phyloP scores from a whole-genome alignment of 2,113 vertebrate genomes.

The Platysteira castanea region DNA sequence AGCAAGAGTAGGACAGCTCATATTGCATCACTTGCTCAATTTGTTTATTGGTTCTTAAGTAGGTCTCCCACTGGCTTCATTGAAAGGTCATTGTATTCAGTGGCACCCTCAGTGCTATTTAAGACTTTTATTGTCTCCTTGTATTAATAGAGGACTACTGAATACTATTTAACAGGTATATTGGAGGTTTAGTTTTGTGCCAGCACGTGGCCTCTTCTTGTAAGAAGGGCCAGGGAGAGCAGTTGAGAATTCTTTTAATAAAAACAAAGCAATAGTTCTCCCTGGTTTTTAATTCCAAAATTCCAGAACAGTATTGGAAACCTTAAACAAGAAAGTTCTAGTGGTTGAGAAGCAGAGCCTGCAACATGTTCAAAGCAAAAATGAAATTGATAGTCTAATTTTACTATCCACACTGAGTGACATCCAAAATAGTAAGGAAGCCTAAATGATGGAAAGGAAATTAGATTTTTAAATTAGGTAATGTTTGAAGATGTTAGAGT shows the following conservation, averaged over 20 bases:
- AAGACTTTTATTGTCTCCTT: not conserved
- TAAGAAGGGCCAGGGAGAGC: not conserved
- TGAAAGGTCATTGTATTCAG: not conserved
- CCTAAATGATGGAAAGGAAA: constrained; percentile 25
- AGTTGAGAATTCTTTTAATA: not conserved
- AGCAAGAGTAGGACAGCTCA: not conserved
- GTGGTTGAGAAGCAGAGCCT: not conserved
- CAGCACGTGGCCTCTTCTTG: not conserved
- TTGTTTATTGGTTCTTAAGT: not conserved
- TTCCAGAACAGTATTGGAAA: not conserved
- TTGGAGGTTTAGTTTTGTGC: not conserved
- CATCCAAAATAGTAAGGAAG: not conserved
- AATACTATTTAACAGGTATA: not conserved
- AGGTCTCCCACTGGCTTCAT: not conserved
- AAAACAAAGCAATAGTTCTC: not conserved
- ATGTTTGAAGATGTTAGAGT: constrained; percentile 33
- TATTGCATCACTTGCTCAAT: not conserved
- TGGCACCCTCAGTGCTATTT: not conserved
- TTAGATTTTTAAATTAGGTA: constrained; percentile 45
- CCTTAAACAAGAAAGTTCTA: not conserved
- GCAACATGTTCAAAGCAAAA: not conserved
- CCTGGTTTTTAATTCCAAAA: not conserved
- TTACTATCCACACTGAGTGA: constrained; percentile 12
- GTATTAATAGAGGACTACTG: not conserved
- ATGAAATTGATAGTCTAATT: constrained; percentile 26